Base-by-base conservation (phyloP, 2,113 vertebrate genomes). In the Mesoclemmys tuberculata region DNA sequence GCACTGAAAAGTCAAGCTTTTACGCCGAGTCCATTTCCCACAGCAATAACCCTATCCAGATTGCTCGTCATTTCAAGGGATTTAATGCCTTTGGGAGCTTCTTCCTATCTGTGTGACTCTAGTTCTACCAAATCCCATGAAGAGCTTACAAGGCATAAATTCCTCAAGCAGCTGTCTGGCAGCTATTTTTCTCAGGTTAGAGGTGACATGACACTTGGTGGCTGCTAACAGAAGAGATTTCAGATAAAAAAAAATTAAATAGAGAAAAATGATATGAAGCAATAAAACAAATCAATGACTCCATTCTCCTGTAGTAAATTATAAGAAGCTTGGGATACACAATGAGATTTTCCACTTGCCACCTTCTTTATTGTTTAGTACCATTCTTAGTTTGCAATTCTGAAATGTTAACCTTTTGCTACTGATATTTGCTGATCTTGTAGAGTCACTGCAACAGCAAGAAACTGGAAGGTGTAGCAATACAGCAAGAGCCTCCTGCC, bases 1-100 rank as follows among this genome's bases (percentile, higher is more conserved):
- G 64, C 64, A 68, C n/a, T 87, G 38, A 82, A 92, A 93, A 80
- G 74, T 55, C 38, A 90, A 38, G 16, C 8, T 80, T 89, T 87
- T 95, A 49, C 58, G 77, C 12, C 35, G 35, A n/a, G 8, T 90
- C 24, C 4, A 2, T 74, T 94, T 82, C 77, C 90, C 46, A 52
- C 82, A 61, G 48, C 54, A 1, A 0, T 86, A 86, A 48, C 78
- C 13, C 81, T 71, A 3, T 18, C 12, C 19, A 21, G 13, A 52
- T 71, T 89, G 87, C 48, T 77, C 71, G 44, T 44, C 38, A 44
- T 77, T 93, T 92, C 71, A 49, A 80, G 82, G 87, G 9, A 9
- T 84, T 24, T 22, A 0, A 49, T 31, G 41, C 46, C 80, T 16
- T 24, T 84, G 38, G 80, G 31, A 51, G 81, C 48, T 80, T 88